phyloP scores from a whole-genome alignment of 2,888 invertebrate genomes.

The Callyntrura guangdongensis region DNA sequence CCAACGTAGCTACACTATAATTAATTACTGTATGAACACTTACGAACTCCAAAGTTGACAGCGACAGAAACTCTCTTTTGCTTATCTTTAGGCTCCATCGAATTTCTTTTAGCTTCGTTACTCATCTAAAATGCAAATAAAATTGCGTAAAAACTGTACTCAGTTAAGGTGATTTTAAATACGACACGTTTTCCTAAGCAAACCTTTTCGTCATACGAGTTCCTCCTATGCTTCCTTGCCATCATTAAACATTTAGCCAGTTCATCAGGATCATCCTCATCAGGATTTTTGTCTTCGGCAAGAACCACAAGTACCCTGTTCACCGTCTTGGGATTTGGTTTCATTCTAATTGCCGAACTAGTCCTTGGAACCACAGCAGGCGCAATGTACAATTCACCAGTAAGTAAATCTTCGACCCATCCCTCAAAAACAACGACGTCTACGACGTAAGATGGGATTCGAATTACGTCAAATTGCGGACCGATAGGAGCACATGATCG shows the following conservation, averaged over 20 bases:
- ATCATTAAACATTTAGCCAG: slow-evolving; percentile 57
- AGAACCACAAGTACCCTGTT: slow-evolving; percentile 80
- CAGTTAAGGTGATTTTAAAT: no score
- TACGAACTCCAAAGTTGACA: slow-evolving; percentile 81
- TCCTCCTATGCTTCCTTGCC: slow-evolving; percentile 23
- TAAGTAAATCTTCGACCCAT: slow-evolving; percentile 87
- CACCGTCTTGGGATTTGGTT: slow-evolving; percentile 85
- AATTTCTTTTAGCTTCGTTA: not conserved
- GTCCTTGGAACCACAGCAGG: slow-evolving; percentile 88
- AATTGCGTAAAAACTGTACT: not conserved
- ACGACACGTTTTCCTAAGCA: not conserved
- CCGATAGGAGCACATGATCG: slow-evolving; percentile 88
- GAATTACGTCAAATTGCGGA: slow-evolving; percentile 87
- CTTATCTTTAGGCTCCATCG: slow-evolving; percentile 8
- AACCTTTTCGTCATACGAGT: slow-evolving; percentile 11
- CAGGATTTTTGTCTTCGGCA: slow-evolving; percentile 70
- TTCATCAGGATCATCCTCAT: slow-evolving; percentile 21
- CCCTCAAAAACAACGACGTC: slow-evolving; percentile 89
- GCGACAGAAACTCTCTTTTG: slow-evolving; percentile 68
- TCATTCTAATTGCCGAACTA: slow-evolving; percentile 86
- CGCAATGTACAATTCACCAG: slow-evolving; percentile 88
- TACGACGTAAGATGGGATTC: slow-evolving; percentile 88
- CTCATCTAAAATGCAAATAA: not conserved
- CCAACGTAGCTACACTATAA: no score
- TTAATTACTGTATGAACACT: slow-evolving; percentile 68